phyloP scores from a whole-genome alignment of 2,888 invertebrate species.

The Mechanitis mazaeus region DNA sequence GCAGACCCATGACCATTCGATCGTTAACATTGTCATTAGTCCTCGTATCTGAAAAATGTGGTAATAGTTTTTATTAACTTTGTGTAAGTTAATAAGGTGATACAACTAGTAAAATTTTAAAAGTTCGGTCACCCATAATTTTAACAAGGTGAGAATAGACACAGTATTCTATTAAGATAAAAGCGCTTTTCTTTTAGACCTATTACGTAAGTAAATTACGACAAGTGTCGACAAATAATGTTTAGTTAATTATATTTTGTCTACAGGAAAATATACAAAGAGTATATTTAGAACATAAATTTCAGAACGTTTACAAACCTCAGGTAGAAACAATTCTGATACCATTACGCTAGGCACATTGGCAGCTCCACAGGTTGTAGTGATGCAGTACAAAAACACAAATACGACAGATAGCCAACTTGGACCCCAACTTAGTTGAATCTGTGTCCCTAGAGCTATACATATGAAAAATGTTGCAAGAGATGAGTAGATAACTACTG shows the following conservation, averaged over 20 bases:
- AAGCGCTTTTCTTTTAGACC: too few relatives aligned
- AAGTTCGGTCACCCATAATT: too few relatives aligned
- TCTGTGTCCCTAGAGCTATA: constrained; percentile 45
- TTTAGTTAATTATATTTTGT: background rate
- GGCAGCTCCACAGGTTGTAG: constrained; percentile 46
- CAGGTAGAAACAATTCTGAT: constrained; percentile 52
- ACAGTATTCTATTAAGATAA: too few relatives aligned
- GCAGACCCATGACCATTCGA: constrained; percentile 51
- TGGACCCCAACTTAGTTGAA: constrained; percentile 52
- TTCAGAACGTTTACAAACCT: constrained; percentile 35
- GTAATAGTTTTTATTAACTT: background rate
- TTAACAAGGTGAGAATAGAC: too few relatives aligned
- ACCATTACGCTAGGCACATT: constrained; percentile 49
- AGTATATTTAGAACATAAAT: background rate
- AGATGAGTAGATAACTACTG: constrained; percentile 46
- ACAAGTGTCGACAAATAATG: too few relatives aligned
- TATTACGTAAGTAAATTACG: too few relatives aligned
- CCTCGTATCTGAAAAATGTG: constrained; percentile 45
- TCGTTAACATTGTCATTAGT: constrained; percentile 42
- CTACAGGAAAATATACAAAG: background rate
- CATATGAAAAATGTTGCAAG: constrained; percentile 39
- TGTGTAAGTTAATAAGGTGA: too few relatives aligned
- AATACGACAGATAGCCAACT: constrained; percentile 43
- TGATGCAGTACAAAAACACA: constrained; percentile 42
- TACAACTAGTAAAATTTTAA: too few relatives aligned